Evolutionary conservation across 1,140 invertebrate species (phyloP).

Genomic region (Hesperophylax magnus): DNA sequence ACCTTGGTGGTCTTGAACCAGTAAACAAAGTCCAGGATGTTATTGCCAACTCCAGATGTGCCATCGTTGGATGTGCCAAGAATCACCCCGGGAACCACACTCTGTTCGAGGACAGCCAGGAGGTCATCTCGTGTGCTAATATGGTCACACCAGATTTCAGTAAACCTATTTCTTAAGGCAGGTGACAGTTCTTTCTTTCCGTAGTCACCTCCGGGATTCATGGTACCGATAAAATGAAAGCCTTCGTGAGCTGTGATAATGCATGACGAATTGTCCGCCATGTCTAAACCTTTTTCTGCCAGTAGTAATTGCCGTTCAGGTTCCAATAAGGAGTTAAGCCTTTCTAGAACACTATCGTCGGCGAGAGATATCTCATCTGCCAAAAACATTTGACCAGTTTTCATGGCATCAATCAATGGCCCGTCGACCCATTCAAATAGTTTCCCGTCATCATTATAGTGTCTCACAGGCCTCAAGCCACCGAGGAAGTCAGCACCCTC

Average conservation of each 20-base stretch:
- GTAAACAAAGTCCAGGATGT: constrained; percentile 85
- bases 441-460: constrained; percentile 72
- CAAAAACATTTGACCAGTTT: constrained; percentile 88
- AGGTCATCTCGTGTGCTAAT: constrained; percentile 81
- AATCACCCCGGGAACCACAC: constrained; percentile 72
- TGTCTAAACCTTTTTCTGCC: constrained; percentile 85
- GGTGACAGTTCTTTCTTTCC: constrained; percentile 99
- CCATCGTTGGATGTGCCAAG: constrained; percentile 72
- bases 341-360: constrained; percentile 98
- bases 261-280: constrained; percentile 70
- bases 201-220: constrained; percentile 99
- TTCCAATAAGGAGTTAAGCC: constrained; percentile 97
- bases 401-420: constrained; percentile 93
- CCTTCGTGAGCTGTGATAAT: constrained; percentile 79
- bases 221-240: constrained; percentile 97
- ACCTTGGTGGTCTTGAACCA: constrained; percentile 84
- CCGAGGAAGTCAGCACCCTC: constrained; percentile 98
- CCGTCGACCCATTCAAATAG: constrained; percentile 99
- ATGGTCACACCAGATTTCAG: constrained; percentile 97
- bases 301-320: constrained; percentile 92
- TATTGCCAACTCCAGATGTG: constrained; percentile 74
- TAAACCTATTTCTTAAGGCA: constrained; percentile 96
- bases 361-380: constrained; percentile 99
- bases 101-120: constrained; percentile 84
- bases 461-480: constrained; percentile 90